These are phyloP conservation scores for Sclerurus mexicanus DNA, from an alignment of 2,113 vertebrate genomes.

Conservation along the genomic window DNA sequence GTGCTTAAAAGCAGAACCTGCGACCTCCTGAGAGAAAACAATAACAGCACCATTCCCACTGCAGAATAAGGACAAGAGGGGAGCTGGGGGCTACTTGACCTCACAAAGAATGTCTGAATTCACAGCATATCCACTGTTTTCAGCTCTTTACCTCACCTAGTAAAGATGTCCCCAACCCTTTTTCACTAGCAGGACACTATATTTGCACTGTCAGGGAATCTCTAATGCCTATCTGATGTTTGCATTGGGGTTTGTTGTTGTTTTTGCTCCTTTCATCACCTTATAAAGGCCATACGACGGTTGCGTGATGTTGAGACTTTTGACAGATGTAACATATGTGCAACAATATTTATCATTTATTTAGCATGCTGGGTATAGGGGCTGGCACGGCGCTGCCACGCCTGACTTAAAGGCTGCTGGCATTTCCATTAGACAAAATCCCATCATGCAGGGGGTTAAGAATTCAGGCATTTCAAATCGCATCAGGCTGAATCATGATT, in stretches of 20 bases:
- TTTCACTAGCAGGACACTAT: neutral
- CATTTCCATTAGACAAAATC: constrained; percentile 26
- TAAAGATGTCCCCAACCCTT: neutral
- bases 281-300: constrained; percentile 36
- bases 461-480: constrained; percentile 73
- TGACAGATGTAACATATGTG: constrained; percentile 62
- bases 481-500: constrained; percentile 61
- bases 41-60: rapidly evolving
- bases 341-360: constrained; percentile 52
- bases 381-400: constrained; percentile 41
- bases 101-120: neutral
- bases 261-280: constrained; percentile 49
- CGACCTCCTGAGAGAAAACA: neutral
- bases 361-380: neutral
- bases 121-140: neutral
- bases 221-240: neutral
- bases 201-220: neutral
- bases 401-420: constrained; percentile 61
- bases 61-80: neutral
- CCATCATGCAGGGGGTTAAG: constrained; percentile 50
- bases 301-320: constrained; percentile 14
- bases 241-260: constrained; percentile 36
- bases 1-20: neutral
- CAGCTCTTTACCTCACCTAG: neutral
- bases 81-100: neutral